These are phyloP conservation scores for Orientallactaga sibirica DNA, from an alignment of 2,797 vertebrate genomes.

Conservation along the genomic window DNA sequence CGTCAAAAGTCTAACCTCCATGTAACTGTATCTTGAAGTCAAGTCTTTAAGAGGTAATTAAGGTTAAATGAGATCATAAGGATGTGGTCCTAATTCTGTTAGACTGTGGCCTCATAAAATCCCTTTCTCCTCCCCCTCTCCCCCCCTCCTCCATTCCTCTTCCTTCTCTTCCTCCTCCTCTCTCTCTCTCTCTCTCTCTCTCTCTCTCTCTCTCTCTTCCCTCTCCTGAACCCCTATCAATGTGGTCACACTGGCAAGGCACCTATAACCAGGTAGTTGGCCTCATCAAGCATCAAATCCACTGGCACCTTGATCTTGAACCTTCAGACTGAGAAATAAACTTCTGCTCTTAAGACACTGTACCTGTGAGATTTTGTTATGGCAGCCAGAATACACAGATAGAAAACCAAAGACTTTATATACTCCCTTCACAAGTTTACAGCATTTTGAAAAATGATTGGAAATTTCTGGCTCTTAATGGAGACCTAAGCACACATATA, in stretches of 20 bases:
- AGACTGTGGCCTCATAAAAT: neutral
- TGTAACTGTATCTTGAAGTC: neutral
- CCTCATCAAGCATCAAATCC: neutral
- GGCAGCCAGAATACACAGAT: neutral
- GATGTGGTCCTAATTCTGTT: neutral
- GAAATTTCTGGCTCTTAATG: neutral
- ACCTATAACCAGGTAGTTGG: neutral
- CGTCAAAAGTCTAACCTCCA: neutral
- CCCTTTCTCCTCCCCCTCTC: neutral
- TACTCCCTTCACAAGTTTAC: neutral
- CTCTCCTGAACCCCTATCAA: no score
- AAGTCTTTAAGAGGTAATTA: neutral
- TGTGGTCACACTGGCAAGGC: neutral
- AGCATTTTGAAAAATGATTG: neutral
- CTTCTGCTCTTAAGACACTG: neutral
- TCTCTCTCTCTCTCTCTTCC: neutral
- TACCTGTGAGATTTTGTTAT: neutral
- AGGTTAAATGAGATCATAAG: neutral
- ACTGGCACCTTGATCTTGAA: neutral
- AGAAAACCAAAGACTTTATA: neutral
- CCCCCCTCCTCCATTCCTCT: neutral
- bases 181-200: no score
- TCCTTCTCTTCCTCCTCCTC: no score
- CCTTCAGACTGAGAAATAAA: neutral
- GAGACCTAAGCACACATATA: neutral